A percentile compares a stretch with the other conserved stretches of the same genome.
Evolutionary conservation across 2,888 invertebrate species (phyloP).

Genomic region (Pollenia griseotomentosa): DNA sequence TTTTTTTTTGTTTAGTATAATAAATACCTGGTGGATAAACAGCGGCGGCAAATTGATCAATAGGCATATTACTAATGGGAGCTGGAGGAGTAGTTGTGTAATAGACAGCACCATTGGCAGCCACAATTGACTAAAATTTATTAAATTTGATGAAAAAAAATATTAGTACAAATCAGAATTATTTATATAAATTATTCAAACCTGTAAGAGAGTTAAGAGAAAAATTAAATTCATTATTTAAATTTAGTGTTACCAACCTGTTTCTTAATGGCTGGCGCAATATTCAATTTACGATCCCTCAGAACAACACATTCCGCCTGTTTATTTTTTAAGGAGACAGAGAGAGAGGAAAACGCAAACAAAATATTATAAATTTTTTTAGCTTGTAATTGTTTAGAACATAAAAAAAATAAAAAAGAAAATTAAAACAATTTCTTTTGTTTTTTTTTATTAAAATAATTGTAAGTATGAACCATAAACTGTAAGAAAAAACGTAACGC

Average conservation of each 20-base stretch:
- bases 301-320: constrained; percentile 91
- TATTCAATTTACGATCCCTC: constrained; percentile 92
- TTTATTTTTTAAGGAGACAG: constrained; percentile 68
- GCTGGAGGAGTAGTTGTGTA: constrained; percentile 84
- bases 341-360: constrained; percentile 65
- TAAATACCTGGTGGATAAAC: constrained; percentile 84
- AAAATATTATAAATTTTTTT: constrained; percentile 66
- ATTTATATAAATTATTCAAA: neutral
- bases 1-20: neutral
- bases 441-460: constrained; percentile 48
- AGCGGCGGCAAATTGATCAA: constrained; percentile 84
- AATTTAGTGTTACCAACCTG: constrained; percentile 85
- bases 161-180: neutral
- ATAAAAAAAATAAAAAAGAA: constrained; percentile 78
- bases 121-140: constrained; percentile 82
- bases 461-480: constrained; percentile 72
- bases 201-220: neutral
- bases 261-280: constrained; percentile 94
- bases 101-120: constrained; percentile 84
- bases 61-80: constrained; percentile 84
- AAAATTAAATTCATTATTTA: neutral
- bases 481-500: constrained; percentile 76
- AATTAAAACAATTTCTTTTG: constrained; percentile 74
- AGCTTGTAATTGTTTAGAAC: constrained; percentile 18
- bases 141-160: constrained; percentile 22